Evolutionary conservation across 1,140 invertebrate species (phyloP).

Genomic region (Homarus americanus): DNA sequence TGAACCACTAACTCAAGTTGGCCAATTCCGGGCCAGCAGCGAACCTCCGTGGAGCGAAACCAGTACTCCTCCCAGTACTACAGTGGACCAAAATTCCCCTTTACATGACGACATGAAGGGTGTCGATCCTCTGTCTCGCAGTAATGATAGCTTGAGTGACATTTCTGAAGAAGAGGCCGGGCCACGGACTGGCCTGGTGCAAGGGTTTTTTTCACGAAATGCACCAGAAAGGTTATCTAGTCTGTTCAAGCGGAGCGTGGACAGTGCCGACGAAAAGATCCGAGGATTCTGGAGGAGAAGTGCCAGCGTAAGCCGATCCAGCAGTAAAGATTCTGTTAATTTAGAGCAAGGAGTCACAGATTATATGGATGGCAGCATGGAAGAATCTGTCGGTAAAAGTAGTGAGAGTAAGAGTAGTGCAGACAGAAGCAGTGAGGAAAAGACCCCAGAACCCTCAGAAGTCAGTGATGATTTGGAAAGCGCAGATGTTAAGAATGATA

Average conservation of each 20-base stretch:
- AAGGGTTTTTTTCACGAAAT: conserved; percentile 68
- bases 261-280: conserved; percentile 69
- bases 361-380: conserved; percentile 34
- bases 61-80: not conserved
- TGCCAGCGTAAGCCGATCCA: conserved; percentile 56
- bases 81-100: not conserved
- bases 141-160: conserved; percentile 71
- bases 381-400: not conserved
- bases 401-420: not conserved
- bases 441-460: not conserved
- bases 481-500: not conserved
- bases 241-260: conserved; percentile 72
- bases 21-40: not conserved
- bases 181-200: conserved; percentile 50
- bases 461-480: not conserved
- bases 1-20: conserved; percentile 48
- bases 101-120: not conserved
- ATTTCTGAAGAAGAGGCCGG: conserved; percentile 71
- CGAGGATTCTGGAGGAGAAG: conserved; percentile 63
- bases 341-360: conserved; percentile 63
- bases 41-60: conserved; percentile 35
- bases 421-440: conserved; percentile 4
- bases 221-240: conserved; percentile 74
- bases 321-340: conserved; percentile 73
- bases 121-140: conserved; percentile 71